Base-by-base conservation (phyloP, 2,888 invertebrate species). In the Aphrophora alni region DNA sequence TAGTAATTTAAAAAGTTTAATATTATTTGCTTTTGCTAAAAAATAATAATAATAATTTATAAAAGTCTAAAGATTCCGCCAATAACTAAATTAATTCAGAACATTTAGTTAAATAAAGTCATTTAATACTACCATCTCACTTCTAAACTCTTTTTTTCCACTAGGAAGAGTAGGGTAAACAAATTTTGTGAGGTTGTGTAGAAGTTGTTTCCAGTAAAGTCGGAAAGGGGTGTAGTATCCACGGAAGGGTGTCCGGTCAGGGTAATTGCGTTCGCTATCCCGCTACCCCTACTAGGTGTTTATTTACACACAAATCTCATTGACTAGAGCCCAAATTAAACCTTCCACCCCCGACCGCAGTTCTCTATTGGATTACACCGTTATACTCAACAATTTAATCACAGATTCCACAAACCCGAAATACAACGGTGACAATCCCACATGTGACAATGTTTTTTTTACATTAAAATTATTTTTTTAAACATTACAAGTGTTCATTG, bases 301-400 rank as follows among this genome's bases (percentile, higher is more conserved):
- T 59, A 59, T 59, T 59, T 59, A 59, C 59, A 59, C 59, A 59
- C 59, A 59, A 44, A 59, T 59, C 59, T 59, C 59, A 59, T 59
- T 59, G 59, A 59, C 21, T 59, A 59, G 59, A n/a, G 21, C 59
- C 59, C 59, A 59, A 59, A 59, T 59, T 59, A 59, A 59, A 59
- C 59, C n/a, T 59, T 59, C 59, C 59, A 21, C 10, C 59, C 59
- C 59, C 21, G 59, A 59, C 59, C 59, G 59, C 59, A 59, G 59
- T 59, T 59, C 59, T 59, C 59, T 59, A 59, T 59, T 21, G 59
- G 59, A 59, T 59, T 59, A 59, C 59, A 59, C 1, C 59, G 59
- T 59, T 59, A 59, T 59, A 21, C 59, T 59, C 59, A 59, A 59
- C 59, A 59, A 59, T 59, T 59, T 59, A 59, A 59, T 59, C 59